Base-by-base conservation (phyloP, 2,797 vertebrate species). In the Hydrolagus colliei region DNA sequence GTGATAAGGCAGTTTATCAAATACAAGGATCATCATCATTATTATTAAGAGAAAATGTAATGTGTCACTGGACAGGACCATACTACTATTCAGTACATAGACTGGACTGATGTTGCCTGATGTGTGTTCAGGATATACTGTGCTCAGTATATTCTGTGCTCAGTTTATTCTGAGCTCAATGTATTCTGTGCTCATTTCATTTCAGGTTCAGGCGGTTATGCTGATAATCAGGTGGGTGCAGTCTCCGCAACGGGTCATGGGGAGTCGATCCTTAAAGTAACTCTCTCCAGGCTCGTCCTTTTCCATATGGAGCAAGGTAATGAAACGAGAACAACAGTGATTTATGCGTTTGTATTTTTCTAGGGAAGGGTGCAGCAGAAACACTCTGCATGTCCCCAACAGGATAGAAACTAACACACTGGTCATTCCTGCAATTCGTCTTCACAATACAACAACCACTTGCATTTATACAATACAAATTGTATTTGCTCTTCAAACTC, bases 251-350 rank as follows among this genome's bases (percentile, higher is more conserved):
- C 92, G 9, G 89, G 89, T 73, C 91, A 91, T 74, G 90, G 89
- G 90, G 91, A 95, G 88, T 93, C 92, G 86, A 93, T 94, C 90
- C 92, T 93, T 86, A 95, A 94, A 92, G 89, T 92, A 86, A 92
- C 90, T 86, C 87, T 95, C 87, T 93, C 88, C 88, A 93, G 91
- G 88, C 90, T 91, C 88, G 90, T 94, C 87, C 90, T 95, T 41
- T 94, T 92, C 87, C 88, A 92, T 86, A 86, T 87, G 67, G 92
- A 95, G 89, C 92, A 95, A 94, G 93, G 93, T 93, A 89, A 91
- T 88, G 87, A 18, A 27, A 9, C 13, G 12, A 79, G 61, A 5
- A n/a, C 86, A 87, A 90, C 89, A 89, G 41, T 90, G 88, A 91
- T 86, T 14, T 41, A 88, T 90, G 85, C 11, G 73, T 41, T 86